Base-by-base conservation (phyloP, 2,113 vertebrate genomes). In the Octodon degus region DNA sequence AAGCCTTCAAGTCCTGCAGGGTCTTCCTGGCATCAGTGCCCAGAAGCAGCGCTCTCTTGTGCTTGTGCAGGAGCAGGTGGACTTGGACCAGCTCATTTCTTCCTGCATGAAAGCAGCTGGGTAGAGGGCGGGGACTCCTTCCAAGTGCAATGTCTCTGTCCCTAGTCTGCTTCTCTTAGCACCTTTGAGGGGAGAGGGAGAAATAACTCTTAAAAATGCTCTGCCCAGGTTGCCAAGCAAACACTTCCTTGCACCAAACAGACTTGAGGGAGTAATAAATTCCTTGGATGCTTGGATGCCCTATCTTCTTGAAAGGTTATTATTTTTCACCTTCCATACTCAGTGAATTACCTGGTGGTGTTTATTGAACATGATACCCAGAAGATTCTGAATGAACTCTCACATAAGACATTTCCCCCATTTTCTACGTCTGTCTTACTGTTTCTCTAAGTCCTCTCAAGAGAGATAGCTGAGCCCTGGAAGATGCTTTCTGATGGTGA, bases 281-380 rank as follows among this genome's bases (percentile, higher is more conserved):
- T 92, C 93, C 40, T 47, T 55, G 60, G 77, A 96, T 94, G 74
- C 53, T 25, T 25, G 24, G 62, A 25, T 63, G 9, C 24, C 74
- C 90, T 86, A 72, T 94, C 86, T 95, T 94, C 93, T 96, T 97
- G 92, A 90, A 96, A 87, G 65, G 70, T 90, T 86, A 91, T 84
- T 96, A 77, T 82, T 77, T 50, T 50, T 25, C 7, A 58, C 50
- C 60, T 84, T 95, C 91, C 74, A 97, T 95, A 96, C 65, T 92
- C 67, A 43, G 43, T 3, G 12, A 96, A 91, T 92, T 90, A 90
- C 89, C 65, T 93, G 22, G 32, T 91, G 60, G 89, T 94, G 40
- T 96, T 96, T 97, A 95, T 93, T 97, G 93, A 96, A 90, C 47
- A 58, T 63, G 83, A 97, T 86, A 85, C 92, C 24, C 89, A 34